These are phyloP conservation scores for Serilophus lunatus DNA, from an alignment of 2,113 vertebrate species.

Conservation along the genomic window DNA sequence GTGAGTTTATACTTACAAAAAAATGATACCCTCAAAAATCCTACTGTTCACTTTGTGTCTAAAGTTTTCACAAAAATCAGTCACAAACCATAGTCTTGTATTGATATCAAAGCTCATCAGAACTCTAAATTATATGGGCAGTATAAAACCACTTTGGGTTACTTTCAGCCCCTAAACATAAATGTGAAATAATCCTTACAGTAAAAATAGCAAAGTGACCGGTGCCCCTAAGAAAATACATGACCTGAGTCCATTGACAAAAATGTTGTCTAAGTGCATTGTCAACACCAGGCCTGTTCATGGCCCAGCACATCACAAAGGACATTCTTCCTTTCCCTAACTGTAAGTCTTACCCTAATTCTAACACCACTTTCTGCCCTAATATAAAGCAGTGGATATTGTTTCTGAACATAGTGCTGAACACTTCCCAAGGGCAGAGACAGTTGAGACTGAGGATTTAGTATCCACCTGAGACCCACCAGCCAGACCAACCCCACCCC, in stretches of 20 bases:
- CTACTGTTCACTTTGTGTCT: background rate
- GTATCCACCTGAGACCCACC: background rate
- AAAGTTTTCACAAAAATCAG: background rate
- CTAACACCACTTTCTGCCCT: background rate
- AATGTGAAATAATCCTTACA: background rate
- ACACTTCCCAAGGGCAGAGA: background rate
- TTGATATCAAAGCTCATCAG: background rate
- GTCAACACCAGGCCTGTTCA: background rate
- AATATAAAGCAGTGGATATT: background rate
- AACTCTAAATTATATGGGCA: background rate
- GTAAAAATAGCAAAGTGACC: background rate
- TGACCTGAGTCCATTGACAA: background rate
- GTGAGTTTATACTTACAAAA: background rate
- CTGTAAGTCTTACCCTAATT: background rate
- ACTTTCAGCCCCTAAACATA: background rate
- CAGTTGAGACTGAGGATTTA: background rate
- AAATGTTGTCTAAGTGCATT: background rate
- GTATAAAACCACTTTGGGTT: background rate
- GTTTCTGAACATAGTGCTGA: background rate
- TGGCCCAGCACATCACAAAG: background rate
- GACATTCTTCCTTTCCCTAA: background rate
- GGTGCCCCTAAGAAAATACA: background rate
- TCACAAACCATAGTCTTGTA: background rate
- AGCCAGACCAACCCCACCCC: background rate
- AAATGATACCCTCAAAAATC: background rate